Evolutionary conservation across 1,140 invertebrate species (phyloP), one percentile per base, ranked within the genome.

Genomic region (Vanessa atalanta): DNA sequence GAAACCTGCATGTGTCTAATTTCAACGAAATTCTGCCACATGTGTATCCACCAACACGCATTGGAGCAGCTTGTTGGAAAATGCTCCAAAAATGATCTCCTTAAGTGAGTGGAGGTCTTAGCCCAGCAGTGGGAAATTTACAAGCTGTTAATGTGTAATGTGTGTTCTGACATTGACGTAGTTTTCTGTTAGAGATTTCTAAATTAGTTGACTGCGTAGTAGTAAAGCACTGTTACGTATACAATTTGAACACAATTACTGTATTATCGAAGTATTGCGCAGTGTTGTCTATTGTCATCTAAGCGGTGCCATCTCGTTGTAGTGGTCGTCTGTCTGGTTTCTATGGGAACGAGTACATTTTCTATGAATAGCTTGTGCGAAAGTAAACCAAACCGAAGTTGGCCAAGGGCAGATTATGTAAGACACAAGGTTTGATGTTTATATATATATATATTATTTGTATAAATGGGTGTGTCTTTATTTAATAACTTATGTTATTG

Each of bases 351-450:
- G 16, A 73, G 57, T 50, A 57, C 53, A 57, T 20, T 57, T 55
- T 65, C 63, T 72, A 65, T 65, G 70, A 72, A 73, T 73, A 63
- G 72, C 55, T 47, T 12, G 65, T 68, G 57, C 65, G 72, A 73
- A 73, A 73, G 72, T 68, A 63, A 69, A 67, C 14, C n/a, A 61
- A 65, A 57, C n/a, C 31, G 65, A 55, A 72, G 47, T 73, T 68
- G 65, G 72, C 72, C 72, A 73, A 73, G 72, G 72, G n/a, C 65
- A 55, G n/a, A 7, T 73, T 68, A 70, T 70, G 68, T 70, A 61
- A 70, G 50, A 31, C 7, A 23, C 26, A 20, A 50, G 13, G 16
- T 23, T 57, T 57, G n/a, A 11, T 12, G 7, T 13, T 23, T 23
- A 20, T 57, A 23, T 23, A 57, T 53, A 20, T 20, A 53, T 20